These are phyloP conservation scores for Zaprionus tsacasi DNA, from an alignment of 1,140 invertebrate genomes.

Conservation along the genomic window DNA sequence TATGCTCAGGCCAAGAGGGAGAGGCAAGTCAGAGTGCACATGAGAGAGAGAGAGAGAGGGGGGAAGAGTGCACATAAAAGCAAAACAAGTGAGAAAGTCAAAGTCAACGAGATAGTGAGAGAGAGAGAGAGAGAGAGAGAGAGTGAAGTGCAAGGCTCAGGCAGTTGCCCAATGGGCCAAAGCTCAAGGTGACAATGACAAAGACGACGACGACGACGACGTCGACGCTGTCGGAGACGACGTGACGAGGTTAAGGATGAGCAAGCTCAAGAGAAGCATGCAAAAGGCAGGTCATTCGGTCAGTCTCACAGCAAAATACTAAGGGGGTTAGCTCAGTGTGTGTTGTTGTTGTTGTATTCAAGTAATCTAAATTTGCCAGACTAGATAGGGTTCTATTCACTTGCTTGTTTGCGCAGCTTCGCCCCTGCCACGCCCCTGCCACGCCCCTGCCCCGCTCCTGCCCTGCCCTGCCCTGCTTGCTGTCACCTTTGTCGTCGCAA, in stretches of 20 bases:
- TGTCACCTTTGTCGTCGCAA: not conserved
- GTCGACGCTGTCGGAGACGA: not conserved
- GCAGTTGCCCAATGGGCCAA: not conserved
- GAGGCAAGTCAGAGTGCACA: not conserved
- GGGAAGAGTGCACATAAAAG: not conserved
- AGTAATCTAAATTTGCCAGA: too few species aligned
- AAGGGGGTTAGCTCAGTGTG: not conserved
- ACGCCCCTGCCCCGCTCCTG: not conserved
- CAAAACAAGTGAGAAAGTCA: slow-evolving; percentile 6
- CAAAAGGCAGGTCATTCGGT: slow-evolving; percentile 1
- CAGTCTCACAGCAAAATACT: not conserved
- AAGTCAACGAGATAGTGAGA: not conserved
- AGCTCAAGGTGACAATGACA: slow-evolving; percentile 3
- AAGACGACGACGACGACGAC: not conserved
- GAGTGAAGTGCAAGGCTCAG: not conserved
- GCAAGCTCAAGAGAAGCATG: not conserved
- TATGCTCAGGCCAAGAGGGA: not conserved
- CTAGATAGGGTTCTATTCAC: not conserved
- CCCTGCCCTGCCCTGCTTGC: not conserved
- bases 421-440: too few species aligned
- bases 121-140: too few species aligned
- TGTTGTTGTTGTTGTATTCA: not conserved
- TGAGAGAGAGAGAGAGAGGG: not conserved
- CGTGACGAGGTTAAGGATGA: not conserved
- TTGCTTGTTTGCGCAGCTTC: not conserved